Conservation (phyloP, 2,797 vertebrate genomes). For the Gambusia yucatana region DNA sequence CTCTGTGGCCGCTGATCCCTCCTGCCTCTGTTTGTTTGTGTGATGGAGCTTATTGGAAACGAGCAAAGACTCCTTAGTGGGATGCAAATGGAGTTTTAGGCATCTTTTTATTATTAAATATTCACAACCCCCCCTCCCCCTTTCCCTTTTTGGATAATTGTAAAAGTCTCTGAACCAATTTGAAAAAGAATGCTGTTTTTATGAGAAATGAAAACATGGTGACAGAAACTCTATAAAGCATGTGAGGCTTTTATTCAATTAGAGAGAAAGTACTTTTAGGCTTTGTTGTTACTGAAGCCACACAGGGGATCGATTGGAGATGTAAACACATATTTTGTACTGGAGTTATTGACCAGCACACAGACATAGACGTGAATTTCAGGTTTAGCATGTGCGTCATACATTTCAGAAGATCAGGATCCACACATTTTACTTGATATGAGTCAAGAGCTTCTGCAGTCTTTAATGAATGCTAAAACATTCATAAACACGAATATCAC, state of each 20-base stretch:
- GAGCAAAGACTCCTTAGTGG: constrained; percentile 50
- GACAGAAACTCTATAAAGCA: constrained; percentile 84
- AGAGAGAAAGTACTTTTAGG: constrained; percentile 67
- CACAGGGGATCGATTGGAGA: constrained; percentile 51
- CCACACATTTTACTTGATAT: neutral
- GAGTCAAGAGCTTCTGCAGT: neutral
- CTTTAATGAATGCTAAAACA: neutral
- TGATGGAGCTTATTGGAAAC: constrained; percentile 57
- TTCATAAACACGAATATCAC: neutral
- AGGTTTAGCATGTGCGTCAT: neutral
- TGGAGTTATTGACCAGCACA: constrained; percentile 48
- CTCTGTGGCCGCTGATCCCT: constrained; percentile 25
- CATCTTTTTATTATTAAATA: constrained; percentile 70
- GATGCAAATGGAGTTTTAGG: constrained; percentile 63
- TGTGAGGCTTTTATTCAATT: constrained; percentile 84
- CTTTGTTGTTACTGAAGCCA: constrained; percentile 70
- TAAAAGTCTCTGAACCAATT: constrained; percentile 76
- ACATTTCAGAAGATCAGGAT: neutral
- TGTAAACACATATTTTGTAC: constrained; percentile 65
- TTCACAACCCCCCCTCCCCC: constrained; percentile 22
- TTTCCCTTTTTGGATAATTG: constrained; percentile 68
- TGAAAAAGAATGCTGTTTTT: constrained; percentile 77
- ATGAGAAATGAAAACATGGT: constrained; percentile 81
- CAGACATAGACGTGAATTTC: constrained; percentile 1
- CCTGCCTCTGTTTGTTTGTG: constrained; percentile 31